Conservation (phyloP, 2,797 vertebrate species). For the Propithecus perrieri region DNA sequence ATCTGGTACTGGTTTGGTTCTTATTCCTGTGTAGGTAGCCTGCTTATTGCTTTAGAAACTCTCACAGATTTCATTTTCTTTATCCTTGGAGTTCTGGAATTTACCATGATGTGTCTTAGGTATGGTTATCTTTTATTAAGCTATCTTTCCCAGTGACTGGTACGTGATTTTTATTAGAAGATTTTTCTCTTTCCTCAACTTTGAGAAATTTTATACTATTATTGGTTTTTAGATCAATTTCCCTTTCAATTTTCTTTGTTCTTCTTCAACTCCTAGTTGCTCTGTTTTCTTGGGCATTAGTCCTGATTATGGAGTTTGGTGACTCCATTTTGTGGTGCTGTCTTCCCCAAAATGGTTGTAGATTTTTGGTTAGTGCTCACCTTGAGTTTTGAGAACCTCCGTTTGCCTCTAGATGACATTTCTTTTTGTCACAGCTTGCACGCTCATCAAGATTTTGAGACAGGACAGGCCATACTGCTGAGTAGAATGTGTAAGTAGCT, state of each 20-base stretch:
- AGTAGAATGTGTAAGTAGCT: background rate
- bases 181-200: slow-evolving; percentile 43
- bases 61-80: slow-evolving; percentile 1
- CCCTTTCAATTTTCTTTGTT: slow-evolving; percentile 31
- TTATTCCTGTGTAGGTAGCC: background rate
- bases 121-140: background rate
- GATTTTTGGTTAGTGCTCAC: background rate
- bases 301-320: background rate
- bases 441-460: slow-evolving; percentile 28
- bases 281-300: background rate
- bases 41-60: slow-evolving; percentile 33
- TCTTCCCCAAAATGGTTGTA: background rate
- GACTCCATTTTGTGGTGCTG: background rate
- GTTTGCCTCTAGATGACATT: slow-evolving; percentile 1
- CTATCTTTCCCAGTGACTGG: background rate
- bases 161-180: slow-evolving; percentile 24
- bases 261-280: slow-evolving; percentile 33
- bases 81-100: background rate
- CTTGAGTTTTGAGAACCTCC: background rate
- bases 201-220: background rate
- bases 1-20: background rate
- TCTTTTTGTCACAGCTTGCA: background rate
- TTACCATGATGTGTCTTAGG: background rate
- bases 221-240: background rate
- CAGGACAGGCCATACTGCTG: background rate